phyloP scores from a whole-genome alignment of 2,888 invertebrate species.

The Trachelus tabidus region DNA sequence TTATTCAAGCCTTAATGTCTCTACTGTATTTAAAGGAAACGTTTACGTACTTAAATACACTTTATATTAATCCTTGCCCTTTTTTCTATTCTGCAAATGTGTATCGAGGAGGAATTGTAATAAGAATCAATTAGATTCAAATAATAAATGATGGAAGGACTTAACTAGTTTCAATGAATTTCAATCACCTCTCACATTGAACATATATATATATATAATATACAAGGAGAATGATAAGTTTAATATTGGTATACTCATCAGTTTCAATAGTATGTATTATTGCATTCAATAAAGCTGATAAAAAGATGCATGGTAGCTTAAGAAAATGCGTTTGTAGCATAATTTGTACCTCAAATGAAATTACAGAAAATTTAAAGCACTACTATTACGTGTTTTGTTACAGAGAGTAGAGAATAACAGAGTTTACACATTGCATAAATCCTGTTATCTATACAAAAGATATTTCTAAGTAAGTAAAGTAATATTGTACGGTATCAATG shows the following conservation, averaged over 20 bases:
- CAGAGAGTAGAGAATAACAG: neutral
- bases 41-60: conserved; percentile 7
- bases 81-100: conserved; percentile 5
- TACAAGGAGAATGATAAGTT: neutral
- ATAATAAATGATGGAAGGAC: conserved; percentile 11
- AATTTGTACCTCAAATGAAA: neutral
- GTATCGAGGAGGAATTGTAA: conserved; percentile 6
- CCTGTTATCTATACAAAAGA: neutral
- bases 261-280: neutral
- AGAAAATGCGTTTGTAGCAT: neutral
- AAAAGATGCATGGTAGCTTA: neutral
- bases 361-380: neutral
- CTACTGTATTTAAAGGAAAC: conserved; percentile 12
- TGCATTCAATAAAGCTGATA: neutral
- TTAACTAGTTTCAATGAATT: neutral
- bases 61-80: conserved; percentile 11
- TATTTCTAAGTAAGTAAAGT: neutral
- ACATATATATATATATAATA: neutral
- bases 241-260: neutral
- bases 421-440: too few species aligned
- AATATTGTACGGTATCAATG: neutral
- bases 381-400: neutral
- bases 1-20: conserved; percentile 18
- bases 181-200: neutral
- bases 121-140: conserved; percentile 9